phyloP scores from a whole-genome alignment of 35 echinoderm and acorn worm species.

The Heliocidaris erythrogramma region DNA sequence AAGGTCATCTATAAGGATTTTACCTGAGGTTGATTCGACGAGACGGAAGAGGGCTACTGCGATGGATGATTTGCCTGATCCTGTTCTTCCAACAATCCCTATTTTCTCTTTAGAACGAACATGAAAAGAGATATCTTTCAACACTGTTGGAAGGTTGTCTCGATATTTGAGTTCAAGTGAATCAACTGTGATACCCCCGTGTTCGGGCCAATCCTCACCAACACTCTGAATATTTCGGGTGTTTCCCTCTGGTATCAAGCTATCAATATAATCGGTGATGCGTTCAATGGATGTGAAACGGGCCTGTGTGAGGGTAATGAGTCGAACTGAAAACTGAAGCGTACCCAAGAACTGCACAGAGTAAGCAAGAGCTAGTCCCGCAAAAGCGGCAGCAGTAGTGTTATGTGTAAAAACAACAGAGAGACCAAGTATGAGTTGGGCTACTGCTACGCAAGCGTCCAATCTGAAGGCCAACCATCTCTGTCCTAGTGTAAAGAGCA shows the following conservation, averaged over 20 bases:
- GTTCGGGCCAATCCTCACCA: conserved; percentile 13
- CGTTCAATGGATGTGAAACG: conserved; percentile 92
- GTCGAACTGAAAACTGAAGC: conserved; percentile 22
- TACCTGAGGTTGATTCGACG: conserved; percentile 49
- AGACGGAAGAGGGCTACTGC: conserved; percentile 54
- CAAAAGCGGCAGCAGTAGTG: conserved; percentile 59
- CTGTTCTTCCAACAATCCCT: conserved; percentile 74
- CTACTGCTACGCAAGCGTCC: conserved; percentile 47
- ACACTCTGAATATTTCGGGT: background rate
- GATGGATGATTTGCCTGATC: conserved; percentile 70
- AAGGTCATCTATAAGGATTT: conserved; percentile 58
- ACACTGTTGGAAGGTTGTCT: conserved; percentile 28
- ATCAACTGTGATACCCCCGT: conserved; percentile 49
- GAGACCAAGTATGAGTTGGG: conserved; percentile 41
- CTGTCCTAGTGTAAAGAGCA: conserved; percentile 47
- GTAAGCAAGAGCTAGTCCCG: conserved; percentile 70
- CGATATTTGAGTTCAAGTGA: conserved; percentile 46
- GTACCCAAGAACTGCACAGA: conserved; percentile 55
- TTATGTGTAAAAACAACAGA: conserved; percentile 67
- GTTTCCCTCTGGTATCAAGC: conserved; percentile 52
- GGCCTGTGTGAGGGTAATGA: conserved; percentile 64
- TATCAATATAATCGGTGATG: conserved; percentile 74
- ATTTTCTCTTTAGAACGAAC: conserved; percentile 69
- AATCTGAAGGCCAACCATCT: conserved; percentile 69
- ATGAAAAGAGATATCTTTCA: conserved; percentile 59